Percentiles rank a stretch among this genome's conserved stretches.
Evolutionary conservation across 1,140 invertebrate species (phyloP).

Genomic region (Bombus turneri): DNA sequence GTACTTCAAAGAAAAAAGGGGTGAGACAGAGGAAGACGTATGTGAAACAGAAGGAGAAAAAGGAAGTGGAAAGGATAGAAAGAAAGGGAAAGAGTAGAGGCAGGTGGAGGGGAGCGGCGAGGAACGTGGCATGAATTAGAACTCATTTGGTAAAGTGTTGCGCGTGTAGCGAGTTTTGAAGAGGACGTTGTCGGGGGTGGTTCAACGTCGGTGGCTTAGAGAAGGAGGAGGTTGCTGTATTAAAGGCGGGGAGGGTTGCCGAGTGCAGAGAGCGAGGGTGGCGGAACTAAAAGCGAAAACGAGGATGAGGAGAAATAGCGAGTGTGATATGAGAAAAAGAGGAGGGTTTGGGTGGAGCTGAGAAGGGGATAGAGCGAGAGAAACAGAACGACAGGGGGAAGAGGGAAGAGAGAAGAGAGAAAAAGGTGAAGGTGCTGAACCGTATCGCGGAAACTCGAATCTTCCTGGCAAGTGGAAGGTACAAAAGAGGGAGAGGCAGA

Average conservation of each 20-base stretch:
- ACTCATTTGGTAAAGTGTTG: constrained; percentile 73
- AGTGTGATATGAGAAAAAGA: constrained; percentile 20
- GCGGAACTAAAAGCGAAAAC: constrained; percentile 34
- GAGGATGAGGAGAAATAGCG: neutral
- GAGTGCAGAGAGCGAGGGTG: neutral
- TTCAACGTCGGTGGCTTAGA: neutral
- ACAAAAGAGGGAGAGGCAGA: neutral
- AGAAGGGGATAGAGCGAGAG: neutral
- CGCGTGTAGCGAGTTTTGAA: constrained; percentile 52
- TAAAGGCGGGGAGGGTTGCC: neutral
- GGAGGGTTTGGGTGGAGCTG: neutral
- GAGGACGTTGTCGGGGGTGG: constrained; percentile 29
- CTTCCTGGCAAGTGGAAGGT: neutral
- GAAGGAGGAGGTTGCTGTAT: neutral
- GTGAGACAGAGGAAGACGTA: neutral
- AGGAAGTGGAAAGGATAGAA: neutral
- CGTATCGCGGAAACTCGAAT: constrained; percentile 39
- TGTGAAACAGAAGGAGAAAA: neutral
- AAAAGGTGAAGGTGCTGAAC: neutral
- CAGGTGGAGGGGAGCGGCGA: neutral
- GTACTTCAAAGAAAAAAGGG: constrained; percentile 10
- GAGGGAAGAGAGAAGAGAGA: too few relatives aligned
- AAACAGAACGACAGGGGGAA: neutral
- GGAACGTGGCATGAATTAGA: constrained; percentile 68
- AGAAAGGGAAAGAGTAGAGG: neutral